Evolutionary conservation across 1,140 invertebrate genomes (phyloP).

Genomic region (Drosophila simulans): DNA sequence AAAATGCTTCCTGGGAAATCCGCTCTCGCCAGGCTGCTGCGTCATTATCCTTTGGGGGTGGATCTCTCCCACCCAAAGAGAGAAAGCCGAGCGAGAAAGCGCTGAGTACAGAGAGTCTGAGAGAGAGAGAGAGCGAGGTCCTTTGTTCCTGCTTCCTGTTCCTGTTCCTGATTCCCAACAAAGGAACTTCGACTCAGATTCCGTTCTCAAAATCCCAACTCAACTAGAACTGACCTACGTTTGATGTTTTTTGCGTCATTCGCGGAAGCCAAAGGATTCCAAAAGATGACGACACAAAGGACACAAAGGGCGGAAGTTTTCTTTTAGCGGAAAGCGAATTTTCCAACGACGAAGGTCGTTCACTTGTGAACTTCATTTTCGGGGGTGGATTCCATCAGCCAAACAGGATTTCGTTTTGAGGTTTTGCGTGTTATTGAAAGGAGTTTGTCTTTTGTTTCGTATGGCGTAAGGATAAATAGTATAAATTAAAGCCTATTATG

Average conservation of each 20-base stretch:
- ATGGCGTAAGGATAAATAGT: no score
- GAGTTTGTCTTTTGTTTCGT: not conserved
- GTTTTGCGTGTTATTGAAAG: conserved; percentile 2
- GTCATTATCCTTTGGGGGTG: conserved; percentile 52
- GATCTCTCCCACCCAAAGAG: conserved; percentile 46
- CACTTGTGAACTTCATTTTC: conserved; percentile 10
- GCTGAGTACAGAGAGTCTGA: not conserved
- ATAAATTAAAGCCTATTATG: no score
- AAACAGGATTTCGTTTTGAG: not conserved
- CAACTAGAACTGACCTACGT: conserved; percentile 41
- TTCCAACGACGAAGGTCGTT: conserved; percentile 33
- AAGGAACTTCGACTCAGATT: conserved; percentile 28
- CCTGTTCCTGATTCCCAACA: conserved; percentile 13
- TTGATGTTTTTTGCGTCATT: conserved; percentile 47
- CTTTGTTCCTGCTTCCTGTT: conserved; percentile 45
- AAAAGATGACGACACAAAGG: conserved; percentile 57
- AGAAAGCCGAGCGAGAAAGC: not conserved
- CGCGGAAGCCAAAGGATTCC: conserved; percentile 36
- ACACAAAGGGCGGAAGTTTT: conserved; percentile 38
- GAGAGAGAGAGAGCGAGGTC: conserved; percentile 5
- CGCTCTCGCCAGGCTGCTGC: conserved; percentile 61
- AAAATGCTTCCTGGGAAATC: conserved; percentile 37
- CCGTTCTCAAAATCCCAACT: not conserved
- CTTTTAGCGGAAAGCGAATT: conserved; percentile 21
- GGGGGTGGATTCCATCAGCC: not conserved